Percentiles rank a stretch among this genome's conserved stretches.
phyloP scores from a whole-genome alignment of 2,797 vertebrate genomes.

The Neosilurus hyrtlii region DNA sequence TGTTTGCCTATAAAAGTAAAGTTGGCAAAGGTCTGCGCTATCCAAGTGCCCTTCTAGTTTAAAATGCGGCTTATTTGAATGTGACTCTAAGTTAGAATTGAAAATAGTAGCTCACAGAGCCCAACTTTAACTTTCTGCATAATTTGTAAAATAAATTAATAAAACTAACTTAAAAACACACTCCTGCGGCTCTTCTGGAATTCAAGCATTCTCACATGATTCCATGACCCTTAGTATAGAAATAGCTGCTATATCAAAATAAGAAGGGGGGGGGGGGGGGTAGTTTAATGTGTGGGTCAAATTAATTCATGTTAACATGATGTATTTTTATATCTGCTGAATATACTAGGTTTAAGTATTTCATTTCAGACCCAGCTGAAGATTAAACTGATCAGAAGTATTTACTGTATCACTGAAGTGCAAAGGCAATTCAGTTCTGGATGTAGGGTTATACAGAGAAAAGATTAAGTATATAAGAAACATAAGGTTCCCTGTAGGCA shows the following conservation, averaged over 20 bases:
- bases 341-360: neutral
- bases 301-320: neutral
- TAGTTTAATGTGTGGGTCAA: no score
- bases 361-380: neutral
- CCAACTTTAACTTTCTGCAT: neutral
- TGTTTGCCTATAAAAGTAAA: no score
- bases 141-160: neutral
- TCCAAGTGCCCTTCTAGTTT: neutral
- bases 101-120: neutral
- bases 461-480: neutral
- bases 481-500: neutral
- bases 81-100: neutral
- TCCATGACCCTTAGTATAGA: neutral
- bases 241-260: no score
- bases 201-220: neutral
- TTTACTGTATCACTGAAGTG: neutral
- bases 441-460: neutral
- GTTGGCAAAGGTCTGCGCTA: no score
- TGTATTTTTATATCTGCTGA: neutral
- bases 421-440: neutral
- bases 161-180: neutral
- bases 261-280: no score
- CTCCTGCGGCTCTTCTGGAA: no score
- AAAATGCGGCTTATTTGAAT: neutral
- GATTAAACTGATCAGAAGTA: neutral